A percentile compares a stretch with the other conserved stretches of the same genome.
phyloP scores from a whole-genome alignment of 2,113 vertebrate species.

The Polypterus senegalus region DNA sequence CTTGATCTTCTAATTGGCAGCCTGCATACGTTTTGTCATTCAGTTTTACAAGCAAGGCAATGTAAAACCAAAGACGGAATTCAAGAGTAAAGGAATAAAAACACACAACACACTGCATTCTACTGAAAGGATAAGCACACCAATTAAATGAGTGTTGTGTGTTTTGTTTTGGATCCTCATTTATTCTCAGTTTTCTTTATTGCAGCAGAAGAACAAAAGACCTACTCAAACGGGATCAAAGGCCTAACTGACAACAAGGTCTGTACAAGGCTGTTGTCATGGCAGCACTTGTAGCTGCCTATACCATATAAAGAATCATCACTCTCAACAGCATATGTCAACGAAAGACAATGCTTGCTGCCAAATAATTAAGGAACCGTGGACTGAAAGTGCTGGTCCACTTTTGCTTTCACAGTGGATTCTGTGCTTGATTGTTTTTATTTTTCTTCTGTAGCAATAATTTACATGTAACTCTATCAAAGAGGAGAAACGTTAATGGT shows the following conservation, averaged over 20 bases:
- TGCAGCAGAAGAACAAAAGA: constrained; percentile 39
- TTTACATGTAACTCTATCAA: too few relatives aligned
- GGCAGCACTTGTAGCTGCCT: constrained; percentile 44
- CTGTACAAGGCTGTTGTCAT: constrained; percentile 58
- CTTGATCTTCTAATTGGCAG: constrained; percentile 9
- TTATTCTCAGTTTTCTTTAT: constrained; percentile 1
- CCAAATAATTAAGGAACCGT: too few relatives aligned
- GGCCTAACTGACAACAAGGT: constrained; percentile 57
- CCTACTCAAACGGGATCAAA: constrained; percentile 51
- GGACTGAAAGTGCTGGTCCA: too few relatives aligned
- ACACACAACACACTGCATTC: background rate
- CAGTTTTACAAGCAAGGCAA: constrained; percentile 17
- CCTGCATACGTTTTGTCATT: constrained; percentile 4
- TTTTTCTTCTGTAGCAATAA: too few relatives aligned
- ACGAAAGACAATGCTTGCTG: too few relatives aligned
- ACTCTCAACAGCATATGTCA: constrained; percentile 33
- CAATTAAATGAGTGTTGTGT: background rate
- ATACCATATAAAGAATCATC: constrained; percentile 26
- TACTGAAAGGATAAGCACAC: background rate
- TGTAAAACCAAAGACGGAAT: background rate
- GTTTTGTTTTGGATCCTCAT: constrained; percentile 12
- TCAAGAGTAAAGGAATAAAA: background rate
- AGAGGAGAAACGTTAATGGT: too few relatives aligned
- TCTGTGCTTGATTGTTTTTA: too few relatives aligned
- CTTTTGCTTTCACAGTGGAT: too few relatives aligned